These are phyloP conservation scores for Stegodyphus dumicola DNA, from an alignment of 1,140 invertebrate genomes.

Conservation along the genomic window DNA sequence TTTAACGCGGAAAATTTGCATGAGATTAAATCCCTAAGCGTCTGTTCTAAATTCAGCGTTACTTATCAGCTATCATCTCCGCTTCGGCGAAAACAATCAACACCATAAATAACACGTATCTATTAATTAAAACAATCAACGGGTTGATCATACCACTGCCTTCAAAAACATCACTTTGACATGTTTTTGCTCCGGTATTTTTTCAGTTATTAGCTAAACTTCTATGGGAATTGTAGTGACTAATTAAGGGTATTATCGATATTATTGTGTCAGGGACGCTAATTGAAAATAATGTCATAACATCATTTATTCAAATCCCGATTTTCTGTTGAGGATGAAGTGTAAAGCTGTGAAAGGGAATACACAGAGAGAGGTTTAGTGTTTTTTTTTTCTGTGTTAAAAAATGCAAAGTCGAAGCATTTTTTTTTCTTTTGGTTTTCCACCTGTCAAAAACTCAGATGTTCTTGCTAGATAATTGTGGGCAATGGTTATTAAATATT, in stretches of 20 bases:
- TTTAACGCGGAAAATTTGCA: slow-evolving; percentile 22
- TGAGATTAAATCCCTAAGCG: slow-evolving; percentile 31
- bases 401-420: not conserved
- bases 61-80: slow-evolving; percentile 30
- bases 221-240: slow-evolving; percentile 44
- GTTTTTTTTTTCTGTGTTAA: slow-evolving; percentile 9
- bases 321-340: not conserved
- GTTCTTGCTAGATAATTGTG: not conserved
- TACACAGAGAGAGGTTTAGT: not conserved
- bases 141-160: slow-evolving; percentile 6
- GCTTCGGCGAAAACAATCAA: slow-evolving; percentile 40
- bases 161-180: slow-evolving; percentile 46
- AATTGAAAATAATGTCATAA: slow-evolving; percentile 60
- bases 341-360: not conserved
- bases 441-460: not conserved
- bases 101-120: slow-evolving; percentile 28
- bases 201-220: slow-evolving; percentile 1
- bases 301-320: slow-evolving; percentile 57
- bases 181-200: slow-evolving; percentile 28
- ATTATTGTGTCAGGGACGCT: slow-evolving; percentile 51
- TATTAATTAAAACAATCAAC: slow-evolving; percentile 59
- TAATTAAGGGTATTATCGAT: slow-evolving; percentile 59
- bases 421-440: not conserved
- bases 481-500: slow-evolving; percentile 11
- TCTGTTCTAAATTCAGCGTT: slow-evolving; percentile 10